Base-by-base conservation (phyloP, 2,888 invertebrate genomes). In the Nomada goodeniana region DNA sequence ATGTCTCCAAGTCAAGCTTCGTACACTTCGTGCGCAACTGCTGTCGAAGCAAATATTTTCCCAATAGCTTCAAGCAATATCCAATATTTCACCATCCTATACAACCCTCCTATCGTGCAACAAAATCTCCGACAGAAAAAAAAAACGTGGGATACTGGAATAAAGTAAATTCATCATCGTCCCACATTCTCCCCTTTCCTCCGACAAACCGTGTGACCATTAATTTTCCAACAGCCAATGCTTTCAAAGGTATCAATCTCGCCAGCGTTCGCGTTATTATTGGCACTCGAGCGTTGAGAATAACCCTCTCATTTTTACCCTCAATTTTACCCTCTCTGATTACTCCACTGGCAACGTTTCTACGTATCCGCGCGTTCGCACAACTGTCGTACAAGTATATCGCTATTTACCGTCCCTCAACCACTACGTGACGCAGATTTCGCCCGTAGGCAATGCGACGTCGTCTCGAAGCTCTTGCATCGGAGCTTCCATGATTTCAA, bases 401-500 rank as follows among this genome's bases (percentile, higher is more conserved):
- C 64, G 77, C 68, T 83, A 82, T 88, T 88, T 85, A 83, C 74
- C 65, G 53, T 70, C 75, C 73, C 80, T 69, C 65, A 75, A 60
- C 73, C 80, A 57, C 29, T 29, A 26, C 36, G 50, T 50, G 52
- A 20, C 67, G 63, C 73, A 60, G 76, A 75, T 67, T 88, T 75
- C 29, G 74, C 80, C 86, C 65, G 63, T 63, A 76, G 88, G 86
- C 86, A 44, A 26, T 23, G 76, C 59, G 64, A 64, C 74, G 76
- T 68, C 64, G 52, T 69, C 65, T 53, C 83, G 84, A 70, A 80
- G 78, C 82, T 82, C 75, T 82, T 85, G 85, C 85, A 83, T 89
- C 87, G 82, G 76, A 85, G 87, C 84, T 84, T 68, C 80, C 81
- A 86, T 85, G 89, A 90, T 91, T 89, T 85, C 76, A 78, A 42